A percentile compares a stretch with the other conserved stretches of the same genome.
Conservation (phyloP, 1,140 invertebrate genomes). For the Euglossa dilemma region DNA sequence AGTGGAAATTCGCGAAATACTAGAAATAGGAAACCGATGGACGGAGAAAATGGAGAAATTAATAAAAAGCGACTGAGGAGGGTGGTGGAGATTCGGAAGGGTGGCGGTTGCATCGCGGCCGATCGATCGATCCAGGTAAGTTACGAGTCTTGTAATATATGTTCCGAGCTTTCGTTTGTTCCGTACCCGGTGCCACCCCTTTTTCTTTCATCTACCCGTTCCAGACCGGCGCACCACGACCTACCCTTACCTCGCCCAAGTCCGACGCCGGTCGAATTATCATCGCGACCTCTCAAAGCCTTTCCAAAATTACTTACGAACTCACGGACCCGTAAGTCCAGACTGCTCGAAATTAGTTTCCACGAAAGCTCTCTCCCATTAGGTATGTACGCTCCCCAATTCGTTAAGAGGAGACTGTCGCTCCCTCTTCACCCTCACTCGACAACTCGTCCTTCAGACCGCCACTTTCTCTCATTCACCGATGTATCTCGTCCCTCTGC, state of each 20-base stretch:
- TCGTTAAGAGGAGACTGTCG: slow-evolving; percentile 29
- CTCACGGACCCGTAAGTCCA: slow-evolving; percentile 25
- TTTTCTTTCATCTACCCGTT: not conserved
- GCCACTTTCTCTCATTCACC: slow-evolving; percentile 1
- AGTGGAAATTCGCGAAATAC: no score
- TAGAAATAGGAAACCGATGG: not conserved
- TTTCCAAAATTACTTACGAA: slow-evolving; percentile 50
- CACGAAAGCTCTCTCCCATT: slow-evolving; percentile 9
- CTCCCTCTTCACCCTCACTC: not conserved
- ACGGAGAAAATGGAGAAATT: not conserved
- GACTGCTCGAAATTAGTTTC: slow-evolving; percentile 55
- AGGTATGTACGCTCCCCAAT: slow-evolving; percentile 41
- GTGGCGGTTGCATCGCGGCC: no score
- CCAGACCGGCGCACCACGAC: slow-evolving; percentile 7
- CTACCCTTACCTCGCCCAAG: slow-evolving; percentile 17
- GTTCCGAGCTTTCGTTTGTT: not conserved
- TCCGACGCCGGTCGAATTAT: slow-evolving; percentile 35
- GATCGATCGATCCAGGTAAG: not conserved
- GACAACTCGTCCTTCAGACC: not conserved
- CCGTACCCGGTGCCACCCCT: not conserved
- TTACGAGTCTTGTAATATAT: slow-evolving; percentile 21
- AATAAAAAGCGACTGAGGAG: no score
- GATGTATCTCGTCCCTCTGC: not conserved
- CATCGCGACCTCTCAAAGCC: slow-evolving; percentile 26
- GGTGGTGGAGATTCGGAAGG: no score